Evolutionary conservation across 2,888 invertebrate species (phyloP).

Genomic region (Spilosoma lubricipeda): DNA sequence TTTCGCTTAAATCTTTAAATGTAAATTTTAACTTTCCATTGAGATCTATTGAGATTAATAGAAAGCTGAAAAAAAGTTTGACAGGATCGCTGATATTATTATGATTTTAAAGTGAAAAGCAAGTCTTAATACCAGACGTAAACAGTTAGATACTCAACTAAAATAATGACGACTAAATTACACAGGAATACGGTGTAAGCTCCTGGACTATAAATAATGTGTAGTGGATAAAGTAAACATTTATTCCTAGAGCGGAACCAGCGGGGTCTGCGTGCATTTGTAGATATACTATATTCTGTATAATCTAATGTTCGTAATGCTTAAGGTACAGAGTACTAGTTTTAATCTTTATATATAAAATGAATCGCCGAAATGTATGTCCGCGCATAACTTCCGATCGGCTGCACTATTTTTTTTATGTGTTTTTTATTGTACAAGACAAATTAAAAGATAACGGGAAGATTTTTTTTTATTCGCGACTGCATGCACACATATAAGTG

Average conservation of each 20-base stretch:
- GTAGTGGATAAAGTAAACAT: neutral
- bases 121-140: too few relatives aligned
- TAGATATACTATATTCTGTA: neutral
- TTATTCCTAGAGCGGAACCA: neutral
- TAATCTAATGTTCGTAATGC: neutral
- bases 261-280: constrained; percentile 23
- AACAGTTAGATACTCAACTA: neutral
- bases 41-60: neutral
- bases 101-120: neutral
- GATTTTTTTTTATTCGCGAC: too few relatives aligned
- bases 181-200: neutral
- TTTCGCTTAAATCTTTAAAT: too few relatives aligned
- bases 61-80: neutral
- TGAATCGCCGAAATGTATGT: too few relatives aligned
- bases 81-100: neutral
- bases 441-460: too few relatives aligned
- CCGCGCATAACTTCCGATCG: too few relatives aligned
- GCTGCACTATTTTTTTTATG: too few relatives aligned
- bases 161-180: neutral
- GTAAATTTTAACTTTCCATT: too few relatives aligned
- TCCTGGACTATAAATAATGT: neutral
- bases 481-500: too few relatives aligned
- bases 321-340: neutral
- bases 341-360: neutral
- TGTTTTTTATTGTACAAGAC: too few relatives aligned